Conservation (phyloP, 2,888 invertebrate genomes). For the Calephelis perditalis region DNA sequence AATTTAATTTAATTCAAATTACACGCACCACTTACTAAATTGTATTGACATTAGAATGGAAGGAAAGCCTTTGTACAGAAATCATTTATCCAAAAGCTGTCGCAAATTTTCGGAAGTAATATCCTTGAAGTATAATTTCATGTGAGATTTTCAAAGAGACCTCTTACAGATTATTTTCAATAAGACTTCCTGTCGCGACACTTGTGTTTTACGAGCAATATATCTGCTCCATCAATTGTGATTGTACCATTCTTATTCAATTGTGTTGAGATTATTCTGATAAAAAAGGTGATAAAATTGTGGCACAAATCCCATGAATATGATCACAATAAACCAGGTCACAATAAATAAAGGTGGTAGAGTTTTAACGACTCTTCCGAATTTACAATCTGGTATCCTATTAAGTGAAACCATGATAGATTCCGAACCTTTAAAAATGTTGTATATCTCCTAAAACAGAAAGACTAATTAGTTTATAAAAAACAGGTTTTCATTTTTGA, state of each 20-base stretch:
- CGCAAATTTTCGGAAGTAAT: not conserved
- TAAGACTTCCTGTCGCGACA: conserved; percentile 12
- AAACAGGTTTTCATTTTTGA: too few species aligned
- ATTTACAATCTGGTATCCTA: too few species aligned
- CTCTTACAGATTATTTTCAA: conserved; percentile 7
- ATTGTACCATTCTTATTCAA: conserved; percentile 12
- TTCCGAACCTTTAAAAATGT: too few species aligned
- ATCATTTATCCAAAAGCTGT: not conserved
- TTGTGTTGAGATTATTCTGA: conserved; percentile 8
- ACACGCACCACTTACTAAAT: too few species aligned
- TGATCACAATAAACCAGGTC: not conserved
- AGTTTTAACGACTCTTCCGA: too few species aligned
- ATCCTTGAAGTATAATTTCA: conserved; percentile 4
- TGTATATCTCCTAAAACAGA: too few species aligned
- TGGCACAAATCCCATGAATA: not conserved
- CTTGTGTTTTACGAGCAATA: conserved; percentile 11
- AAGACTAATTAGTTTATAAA: too few species aligned
- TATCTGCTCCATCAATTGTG: conserved; percentile 11
- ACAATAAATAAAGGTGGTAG: too few species aligned
- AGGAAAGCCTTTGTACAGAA: not conserved
- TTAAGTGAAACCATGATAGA: too few species aligned
- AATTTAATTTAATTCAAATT: too few species aligned
- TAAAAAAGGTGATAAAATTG: not conserved
- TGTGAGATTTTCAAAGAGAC: conserved; percentile 5
- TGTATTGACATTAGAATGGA: too few species aligned